Evolutionary conservation across 2,888 invertebrate species (phyloP).

Genomic region (Drosophila mimetica): DNA sequence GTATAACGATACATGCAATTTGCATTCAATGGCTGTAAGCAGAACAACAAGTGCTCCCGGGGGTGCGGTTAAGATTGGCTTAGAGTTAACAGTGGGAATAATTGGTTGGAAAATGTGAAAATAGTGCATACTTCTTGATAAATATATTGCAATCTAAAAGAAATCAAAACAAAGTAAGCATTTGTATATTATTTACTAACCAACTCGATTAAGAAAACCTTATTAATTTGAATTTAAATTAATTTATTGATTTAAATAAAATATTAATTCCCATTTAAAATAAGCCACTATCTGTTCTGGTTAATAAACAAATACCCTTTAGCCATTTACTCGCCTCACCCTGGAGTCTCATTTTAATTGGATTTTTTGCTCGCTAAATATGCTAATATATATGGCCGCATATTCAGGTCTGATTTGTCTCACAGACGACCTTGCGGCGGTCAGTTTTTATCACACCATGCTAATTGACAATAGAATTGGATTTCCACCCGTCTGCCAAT

Average conservation of each 20-base stretch:
- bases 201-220: no score
- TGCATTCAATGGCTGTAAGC: conserved; percentile 33
- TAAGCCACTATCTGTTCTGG: neutral
- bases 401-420: conserved; percentile 12
- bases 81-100: conserved; percentile 9
- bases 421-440: conserved; percentile 32
- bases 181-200: no score
- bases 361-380: conserved; percentile 16
- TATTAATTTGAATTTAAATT: no score
- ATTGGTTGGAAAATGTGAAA: neutral
- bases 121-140: neutral
- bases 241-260: neutral
- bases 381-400: conserved; percentile 22
- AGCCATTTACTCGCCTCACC: neutral
- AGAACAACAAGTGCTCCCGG: conserved; percentile 18
- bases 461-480: conserved; percentile 46
- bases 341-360: conserved; percentile 18
- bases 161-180: no score
- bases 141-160: no score
- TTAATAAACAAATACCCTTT: no score
- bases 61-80: conserved; percentile 27
- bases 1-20: conserved; percentile 34
- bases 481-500: conserved; percentile 35
- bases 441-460: conserved; percentile 30
- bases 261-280: neutral